A percentile compares a stretch with the other conserved stretches of the same genome.
phyloP scores from a whole-genome alignment of 2,888 invertebrate genomes.

The Anthrax anthrax region DNA sequence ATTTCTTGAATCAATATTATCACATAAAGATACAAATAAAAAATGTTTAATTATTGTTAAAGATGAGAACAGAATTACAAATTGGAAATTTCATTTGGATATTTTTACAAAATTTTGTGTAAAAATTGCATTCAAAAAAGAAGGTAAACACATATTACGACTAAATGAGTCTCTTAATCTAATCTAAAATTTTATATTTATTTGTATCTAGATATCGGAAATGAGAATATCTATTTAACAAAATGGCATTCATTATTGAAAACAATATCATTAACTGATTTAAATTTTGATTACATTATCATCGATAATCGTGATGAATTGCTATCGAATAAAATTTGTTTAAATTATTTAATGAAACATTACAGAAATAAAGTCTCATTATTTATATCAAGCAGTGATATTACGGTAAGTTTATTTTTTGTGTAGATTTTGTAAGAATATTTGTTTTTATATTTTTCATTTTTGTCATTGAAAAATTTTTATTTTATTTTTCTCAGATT shows the following conservation, averaged over 20 bases:
- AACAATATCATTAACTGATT: conserved; percentile 23
- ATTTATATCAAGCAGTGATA: conserved; percentile 28
- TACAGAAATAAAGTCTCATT: conserved; percentile 27
- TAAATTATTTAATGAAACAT: conserved; percentile 26
- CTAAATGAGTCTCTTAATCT: too few species aligned
- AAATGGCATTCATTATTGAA: conserved; percentile 28
- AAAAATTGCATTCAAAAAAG: conserved; percentile 20
- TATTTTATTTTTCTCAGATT: conserved; percentile 17
- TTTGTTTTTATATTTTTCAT: too few species aligned
- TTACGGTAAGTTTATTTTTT: conserved; percentile 23
- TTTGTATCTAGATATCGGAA: conserved; percentile 19
- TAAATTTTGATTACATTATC: conserved; percentile 26
- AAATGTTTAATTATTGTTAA: conserved; percentile 26
- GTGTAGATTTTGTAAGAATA: not conserved
- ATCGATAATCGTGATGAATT: conserved; percentile 29
- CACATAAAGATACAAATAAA: conserved; percentile 13
- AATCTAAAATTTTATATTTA: not conserved
- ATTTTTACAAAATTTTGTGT: conserved; percentile 21
- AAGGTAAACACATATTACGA: conserved; percentile 21
- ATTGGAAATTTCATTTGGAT: conserved; percentile 29
- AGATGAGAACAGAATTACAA: conserved; percentile 23
- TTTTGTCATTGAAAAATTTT: too few species aligned
- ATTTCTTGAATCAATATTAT: conserved; percentile 19
- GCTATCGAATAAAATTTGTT: conserved; percentile 27
- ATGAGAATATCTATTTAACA: conserved; percentile 25